A percentile compares a stretch with the other conserved stretches of the same genome.
These are phyloP conservation scores for Tricholauxania praeusta DNA, from an alignment of 2,888 invertebrate species.

Conservation along the genomic window DNA sequence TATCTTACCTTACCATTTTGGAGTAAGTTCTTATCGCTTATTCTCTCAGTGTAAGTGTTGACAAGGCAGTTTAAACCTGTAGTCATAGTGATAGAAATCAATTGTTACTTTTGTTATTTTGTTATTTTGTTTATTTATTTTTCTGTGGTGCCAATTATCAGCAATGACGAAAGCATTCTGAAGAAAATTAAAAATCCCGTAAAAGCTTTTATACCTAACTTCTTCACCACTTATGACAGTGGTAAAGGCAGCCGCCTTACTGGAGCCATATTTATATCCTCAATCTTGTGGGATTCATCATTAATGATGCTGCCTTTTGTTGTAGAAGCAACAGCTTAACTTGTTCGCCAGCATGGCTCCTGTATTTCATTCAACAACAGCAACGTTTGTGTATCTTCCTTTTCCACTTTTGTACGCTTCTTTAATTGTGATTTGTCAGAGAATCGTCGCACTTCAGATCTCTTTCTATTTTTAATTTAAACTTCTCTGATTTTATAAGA, in stretches of 20 bases:
- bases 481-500: too few species aligned
- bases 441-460: too few species aligned
- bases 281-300: neutral
- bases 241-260: neutral
- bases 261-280: neutral
- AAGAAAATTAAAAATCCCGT: neutral
- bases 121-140: neutral
- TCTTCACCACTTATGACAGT: neutral
- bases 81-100: neutral
- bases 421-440: too few species aligned
- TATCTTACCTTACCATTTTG: too few species aligned
- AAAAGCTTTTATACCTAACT: neutral
- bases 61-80: too few species aligned
- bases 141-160: neutral
- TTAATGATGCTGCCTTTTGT: slow-evolving; percentile 5
- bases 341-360: too few species aligned
- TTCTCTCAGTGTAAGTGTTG: too few species aligned
- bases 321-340: neutral
- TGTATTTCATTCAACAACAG: too few species aligned
- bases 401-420: too few species aligned
- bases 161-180: slow-evolving; percentile 11
- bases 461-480: too few species aligned
- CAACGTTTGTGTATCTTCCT: too few species aligned
- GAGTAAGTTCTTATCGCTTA: too few species aligned
- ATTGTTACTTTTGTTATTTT: neutral